phyloP scores from a whole-genome alignment of 1,140 invertebrate genomes.

The Saccostrea echinata region DNA sequence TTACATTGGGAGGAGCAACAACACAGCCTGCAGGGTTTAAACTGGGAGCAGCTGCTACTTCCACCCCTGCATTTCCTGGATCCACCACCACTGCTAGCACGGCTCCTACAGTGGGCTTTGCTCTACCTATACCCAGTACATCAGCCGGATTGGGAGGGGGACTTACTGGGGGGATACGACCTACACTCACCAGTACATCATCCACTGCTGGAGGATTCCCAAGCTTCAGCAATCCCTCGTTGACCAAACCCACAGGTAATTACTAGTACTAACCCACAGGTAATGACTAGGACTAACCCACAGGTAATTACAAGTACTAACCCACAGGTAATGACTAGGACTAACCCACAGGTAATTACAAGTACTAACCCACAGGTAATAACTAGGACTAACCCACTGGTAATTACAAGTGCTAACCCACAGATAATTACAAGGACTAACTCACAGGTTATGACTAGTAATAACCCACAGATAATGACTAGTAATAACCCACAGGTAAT shows the following conservation, averaged over 20 bases:
- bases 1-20: background rate
- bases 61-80: background rate
- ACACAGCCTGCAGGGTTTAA: slow-evolving; percentile 7
- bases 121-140: background rate
- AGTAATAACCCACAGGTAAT: too few relatives aligned
- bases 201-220: background rate
- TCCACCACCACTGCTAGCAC: background rate
- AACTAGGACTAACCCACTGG: too few relatives aligned
- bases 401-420: too few relatives aligned
- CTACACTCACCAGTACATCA: background rate
- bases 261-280: background rate
- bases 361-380: too few relatives aligned
- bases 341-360: background rate
- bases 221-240: background rate
- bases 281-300: background rate
- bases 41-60: background rate
- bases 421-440: too few relatives aligned
- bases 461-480: too few relatives aligned
- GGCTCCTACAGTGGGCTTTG: background rate
- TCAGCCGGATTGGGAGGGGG: background rate
- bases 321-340: background rate
- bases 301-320: too few relatives aligned
- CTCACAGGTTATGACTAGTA: too few relatives aligned
- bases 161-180: background rate
- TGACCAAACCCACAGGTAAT: background rate